phyloP scores from a whole-genome alignment of 2,797 vertebrate species.

The Epinephelus coioides region DNA sequence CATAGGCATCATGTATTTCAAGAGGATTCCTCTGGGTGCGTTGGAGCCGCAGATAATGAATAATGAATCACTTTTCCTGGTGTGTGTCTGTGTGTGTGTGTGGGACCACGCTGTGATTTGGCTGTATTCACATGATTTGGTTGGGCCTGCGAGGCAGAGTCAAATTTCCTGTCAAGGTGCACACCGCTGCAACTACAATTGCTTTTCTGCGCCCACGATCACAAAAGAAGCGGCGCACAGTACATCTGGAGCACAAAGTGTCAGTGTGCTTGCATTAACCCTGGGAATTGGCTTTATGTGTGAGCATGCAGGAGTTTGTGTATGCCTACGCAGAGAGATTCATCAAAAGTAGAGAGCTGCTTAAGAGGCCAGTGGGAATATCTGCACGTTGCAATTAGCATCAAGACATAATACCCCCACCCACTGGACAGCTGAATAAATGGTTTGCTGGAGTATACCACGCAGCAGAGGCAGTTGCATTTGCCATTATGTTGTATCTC shows the following conservation, averaged over 20 bases:
- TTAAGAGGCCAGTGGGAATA: constrained; percentile 84
- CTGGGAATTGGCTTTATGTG: constrained; percentile 71
- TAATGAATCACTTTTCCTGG: constrained; percentile 54
- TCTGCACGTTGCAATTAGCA: constrained; percentile 83
- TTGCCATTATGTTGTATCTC: constrained; percentile 61
- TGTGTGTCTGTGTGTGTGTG: constrained; percentile 1
- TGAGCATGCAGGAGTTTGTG: constrained; percentile 69
- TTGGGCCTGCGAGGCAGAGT: constrained; percentile 49
- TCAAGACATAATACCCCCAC: constrained; percentile 83
- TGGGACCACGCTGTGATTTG: constrained; percentile 23
- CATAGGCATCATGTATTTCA: constrained; percentile 32
- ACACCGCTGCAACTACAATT: constrained; percentile 45
- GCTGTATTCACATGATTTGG: constrained; percentile 48
- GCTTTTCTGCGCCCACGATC: constrained; percentile 51
- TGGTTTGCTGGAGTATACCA: constrained; percentile 67
- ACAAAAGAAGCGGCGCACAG: constrained; percentile 44
- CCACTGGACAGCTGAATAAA: constrained; percentile 82
- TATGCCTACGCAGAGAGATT: constrained; percentile 79
- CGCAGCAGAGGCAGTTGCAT: constrained; percentile 61
- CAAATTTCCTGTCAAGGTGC: constrained; percentile 61
- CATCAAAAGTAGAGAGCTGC: constrained; percentile 78
- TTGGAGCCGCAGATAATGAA: constrained; percentile 45
- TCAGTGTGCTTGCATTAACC: constrained; percentile 71
- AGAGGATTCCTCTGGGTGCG: constrained; percentile 30
- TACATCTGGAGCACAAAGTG: constrained; percentile 58